phyloP scores from a whole-genome alignment of 2,113 vertebrate species.

The Leptobrachium ailaonicum region DNA sequence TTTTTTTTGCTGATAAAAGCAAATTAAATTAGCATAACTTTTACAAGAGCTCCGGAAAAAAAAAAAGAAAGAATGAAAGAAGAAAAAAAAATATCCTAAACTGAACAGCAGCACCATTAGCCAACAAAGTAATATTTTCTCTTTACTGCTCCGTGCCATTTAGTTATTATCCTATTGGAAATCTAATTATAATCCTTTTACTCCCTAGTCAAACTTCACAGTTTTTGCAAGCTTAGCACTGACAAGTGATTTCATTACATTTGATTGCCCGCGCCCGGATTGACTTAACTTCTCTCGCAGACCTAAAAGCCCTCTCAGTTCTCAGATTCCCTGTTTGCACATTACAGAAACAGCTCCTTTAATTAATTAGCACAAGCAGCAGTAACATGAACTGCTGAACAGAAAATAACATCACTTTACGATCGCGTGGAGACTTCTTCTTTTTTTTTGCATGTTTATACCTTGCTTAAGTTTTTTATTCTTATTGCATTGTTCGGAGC shows the following conservation, averaged over 20 bases:
- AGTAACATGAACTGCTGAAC: conserved; percentile 86
- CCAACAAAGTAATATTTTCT: conserved; percentile 81
- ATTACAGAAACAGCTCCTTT: conserved; percentile 81
- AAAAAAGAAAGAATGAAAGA: conserved; percentile 58
- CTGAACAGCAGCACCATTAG: conserved; percentile 74
- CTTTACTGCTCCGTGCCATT: conserved; percentile 80
- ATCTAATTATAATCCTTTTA: conserved; percentile 90
- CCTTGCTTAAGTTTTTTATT: conserved; percentile 73
- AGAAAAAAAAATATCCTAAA: conserved; percentile 66
- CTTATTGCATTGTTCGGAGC: conserved; percentile 61
- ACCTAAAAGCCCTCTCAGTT: conserved; percentile 80
- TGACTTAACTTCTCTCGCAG: conserved; percentile 75
- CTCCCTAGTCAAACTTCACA: conserved; percentile 86
- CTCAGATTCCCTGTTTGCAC: conserved; percentile 81
- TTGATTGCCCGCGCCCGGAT: conserved; percentile 80
- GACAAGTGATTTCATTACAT: conserved; percentile 91
- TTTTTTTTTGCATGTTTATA: conserved; percentile 69
- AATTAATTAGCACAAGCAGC: conserved; percentile 86
- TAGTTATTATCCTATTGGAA: conserved; percentile 87
- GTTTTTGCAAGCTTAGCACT: conserved; percentile 90
- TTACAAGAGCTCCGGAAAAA: conserved; percentile 68
- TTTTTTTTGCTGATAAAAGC: conserved; percentile 75
- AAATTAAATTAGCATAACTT: conserved; percentile 75
- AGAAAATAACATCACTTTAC: conserved; percentile 85
- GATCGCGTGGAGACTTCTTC: conserved; percentile 71